Conservation (phyloP, 2,888 invertebrate species). For the Mantis religiosa region DNA sequence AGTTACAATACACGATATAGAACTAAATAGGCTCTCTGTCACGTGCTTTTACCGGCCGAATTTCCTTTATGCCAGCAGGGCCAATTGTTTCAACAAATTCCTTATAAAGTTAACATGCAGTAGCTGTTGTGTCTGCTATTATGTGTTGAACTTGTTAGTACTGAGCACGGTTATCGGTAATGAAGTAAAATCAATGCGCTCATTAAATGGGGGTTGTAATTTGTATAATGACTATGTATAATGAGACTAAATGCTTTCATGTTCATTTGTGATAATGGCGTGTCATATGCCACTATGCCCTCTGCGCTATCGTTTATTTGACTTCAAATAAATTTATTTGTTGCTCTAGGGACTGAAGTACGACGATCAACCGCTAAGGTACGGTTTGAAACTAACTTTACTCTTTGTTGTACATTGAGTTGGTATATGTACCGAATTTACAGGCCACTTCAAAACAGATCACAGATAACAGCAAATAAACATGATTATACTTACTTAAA, state of each 20-base stretch:
- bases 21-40: not conserved
- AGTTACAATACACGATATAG: not conserved
- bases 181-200: not conserved
- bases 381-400: not conserved
- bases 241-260: not conserved
- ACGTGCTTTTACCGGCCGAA: not conserved
- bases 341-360: not conserved
- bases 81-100: not conserved
- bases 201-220: not conserved
- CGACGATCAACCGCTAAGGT: not conserved
- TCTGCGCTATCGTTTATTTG: not conserved
- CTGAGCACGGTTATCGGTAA: not conserved
- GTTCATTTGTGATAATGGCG: not conserved
- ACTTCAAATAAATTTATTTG: not conserved
- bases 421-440: too few relatives aligned
- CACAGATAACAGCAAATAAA: too few relatives aligned
- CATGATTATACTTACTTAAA: too few relatives aligned
- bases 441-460: too few relatives aligned
- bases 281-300: not conserved
- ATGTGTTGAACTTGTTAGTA: not conserved
- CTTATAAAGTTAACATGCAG: not conserved
- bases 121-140: not conserved
- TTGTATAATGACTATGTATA: not conserved
- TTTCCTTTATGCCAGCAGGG: not conserved
- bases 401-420: not conserved